Base-by-base conservation (phyloP, 2,113 vertebrate genomes). In the Panurus biarmicus region DNA sequence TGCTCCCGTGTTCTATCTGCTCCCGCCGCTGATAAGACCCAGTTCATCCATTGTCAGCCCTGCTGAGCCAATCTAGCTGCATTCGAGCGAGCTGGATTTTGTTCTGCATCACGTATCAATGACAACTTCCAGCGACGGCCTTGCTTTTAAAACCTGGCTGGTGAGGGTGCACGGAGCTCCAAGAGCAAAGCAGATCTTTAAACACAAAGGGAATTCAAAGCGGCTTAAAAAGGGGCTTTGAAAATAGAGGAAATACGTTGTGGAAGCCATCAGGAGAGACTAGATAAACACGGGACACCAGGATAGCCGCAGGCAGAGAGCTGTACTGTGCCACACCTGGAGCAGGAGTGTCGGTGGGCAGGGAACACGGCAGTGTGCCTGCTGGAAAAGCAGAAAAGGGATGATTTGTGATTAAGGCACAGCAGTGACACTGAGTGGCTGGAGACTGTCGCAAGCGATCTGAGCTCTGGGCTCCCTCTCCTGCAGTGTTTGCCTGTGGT, bases 91-190 rank as follows among this genome's bases (percentile, higher is more conserved):
- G 87, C 88, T 90, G 92, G 88, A 92, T 94, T 96, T 96, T 93
- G 94, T 95, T 95, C 95, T 96, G 96, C 96, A 94, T 94, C 96
- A 95, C 72, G 57, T 95, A 94, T 74, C 84, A 89, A 78, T 92
- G 94, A 92, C 91, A 96, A 95, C 94, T 91, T 85, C 67, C 75
- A 93, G 91, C 20, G 7, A 71, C 0, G 29, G 91, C 89, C 94
- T 87, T 53, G 56, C 89, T 80, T 82, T 94, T 56, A 72, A 96
- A 92, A 57, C 58, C 89, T 75, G 65, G 60, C 72, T 2, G 31
- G 53, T 65, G 84, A 94, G 89, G 91, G 67, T 94, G 89, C 72
- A 16, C 2, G 24, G 88, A 94, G 79, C 81, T 83, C 3, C 10
- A 69, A 74, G 72, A 93, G 78, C 10, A 25, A 90, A 60, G 93